phyloP scores from a whole-genome alignment of 2,888 invertebrate species.

The Taphrorychus bicolor region DNA sequence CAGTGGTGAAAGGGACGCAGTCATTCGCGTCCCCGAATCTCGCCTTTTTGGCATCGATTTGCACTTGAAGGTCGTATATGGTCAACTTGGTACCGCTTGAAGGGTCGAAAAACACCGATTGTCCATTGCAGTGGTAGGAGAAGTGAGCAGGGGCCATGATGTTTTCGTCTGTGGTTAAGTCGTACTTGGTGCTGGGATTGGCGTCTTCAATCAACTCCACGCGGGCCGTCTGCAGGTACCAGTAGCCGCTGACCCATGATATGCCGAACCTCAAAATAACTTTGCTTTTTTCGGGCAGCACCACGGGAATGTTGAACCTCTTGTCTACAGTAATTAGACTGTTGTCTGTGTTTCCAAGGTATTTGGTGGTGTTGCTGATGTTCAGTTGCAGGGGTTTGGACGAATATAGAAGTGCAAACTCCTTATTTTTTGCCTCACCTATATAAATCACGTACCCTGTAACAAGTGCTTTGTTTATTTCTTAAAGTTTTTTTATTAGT shows the following conservation, averaged over 20 bases:
- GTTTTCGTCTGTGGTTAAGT: conserved; percentile 50
- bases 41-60: conserved; percentile 54
- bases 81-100: conserved; percentile 50
- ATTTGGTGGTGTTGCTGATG: conserved; percentile 44
- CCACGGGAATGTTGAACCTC: conserved; percentile 53
- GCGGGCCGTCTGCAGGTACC: conserved; percentile 45
- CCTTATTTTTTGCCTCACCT: conserved; percentile 45
- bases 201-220: conserved; percentile 17
- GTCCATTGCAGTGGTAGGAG: conserved; percentile 61
- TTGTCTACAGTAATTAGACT: conserved; percentile 49
- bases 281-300: conserved; percentile 51
- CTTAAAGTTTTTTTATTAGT: too few species aligned
- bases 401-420: conserved; percentile 52
- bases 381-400: conserved; percentile 51
- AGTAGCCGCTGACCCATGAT: conserved; percentile 54
- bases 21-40: conserved; percentile 69
- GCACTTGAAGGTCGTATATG: conserved; percentile 58
- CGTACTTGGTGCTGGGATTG: conserved; percentile 31
- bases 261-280: conserved; percentile 55
- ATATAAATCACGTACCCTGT: conserved; percentile 51
- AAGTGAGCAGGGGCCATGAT: conserved; percentile 55
- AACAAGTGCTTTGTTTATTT: neutral
- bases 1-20: conserved; percentile 77
- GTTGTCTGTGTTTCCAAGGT: conserved; percentile 46
- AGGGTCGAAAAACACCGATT: conserved; percentile 52